A percentile compares a stretch with the other conserved stretches of the same genome.
Conservation (phyloP, 2,888 invertebrate species). For the Limnephilus marmoratus region DNA sequence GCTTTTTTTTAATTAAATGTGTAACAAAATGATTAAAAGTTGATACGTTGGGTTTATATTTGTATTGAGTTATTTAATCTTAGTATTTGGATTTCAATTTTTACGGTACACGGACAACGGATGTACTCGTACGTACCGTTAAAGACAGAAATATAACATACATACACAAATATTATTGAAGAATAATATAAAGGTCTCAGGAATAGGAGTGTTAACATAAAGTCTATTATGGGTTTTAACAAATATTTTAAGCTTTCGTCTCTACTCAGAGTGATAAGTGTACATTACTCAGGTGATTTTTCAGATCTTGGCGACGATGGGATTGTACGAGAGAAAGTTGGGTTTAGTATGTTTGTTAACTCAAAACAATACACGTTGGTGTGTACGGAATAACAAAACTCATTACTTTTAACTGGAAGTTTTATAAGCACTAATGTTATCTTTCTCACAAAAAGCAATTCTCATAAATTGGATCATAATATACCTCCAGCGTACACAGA, state of each 20-base stretch:
- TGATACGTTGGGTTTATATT: not conserved
- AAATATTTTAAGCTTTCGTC: not conserved
- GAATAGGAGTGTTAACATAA: no score
- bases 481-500: not conserved
- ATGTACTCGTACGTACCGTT: not conserved
- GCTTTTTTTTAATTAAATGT: not conserved
- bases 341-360: not conserved
- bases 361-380: not conserved
- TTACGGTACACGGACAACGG: not conserved
- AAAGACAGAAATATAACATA: not conserved
- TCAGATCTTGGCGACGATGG: not conserved
- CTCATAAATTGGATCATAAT: conserved; percentile 17
- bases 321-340: not conserved
- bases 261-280: not conserved
- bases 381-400: not conserved
- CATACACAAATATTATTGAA: not conserved
- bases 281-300: not conserved
- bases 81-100: no score
- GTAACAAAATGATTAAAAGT: not conserved
- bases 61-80: no score
- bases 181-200: not conserved
- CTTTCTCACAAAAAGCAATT: conserved; percentile 1
- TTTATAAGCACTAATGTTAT: not conserved
- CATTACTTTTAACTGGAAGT: conserved; percentile 18
- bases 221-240: no score